Conservation (phyloP, 2,113 vertebrate species). For the Pteruthius melanotis region DNA sequence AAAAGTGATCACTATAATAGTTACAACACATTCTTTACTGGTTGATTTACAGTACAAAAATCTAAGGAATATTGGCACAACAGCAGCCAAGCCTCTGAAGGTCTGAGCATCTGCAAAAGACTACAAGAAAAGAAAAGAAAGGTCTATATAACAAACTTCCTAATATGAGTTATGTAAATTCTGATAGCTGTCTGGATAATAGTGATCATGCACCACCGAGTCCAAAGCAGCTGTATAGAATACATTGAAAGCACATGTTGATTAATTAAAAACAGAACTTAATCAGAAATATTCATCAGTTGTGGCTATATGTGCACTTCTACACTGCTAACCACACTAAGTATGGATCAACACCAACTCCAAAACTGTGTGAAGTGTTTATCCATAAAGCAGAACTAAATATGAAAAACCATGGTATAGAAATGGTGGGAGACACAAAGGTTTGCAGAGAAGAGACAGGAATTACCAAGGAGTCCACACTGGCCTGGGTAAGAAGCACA, state of each 20-base stretch:
- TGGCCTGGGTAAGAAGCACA: accelerated
- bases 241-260: background rate
- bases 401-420: background rate
- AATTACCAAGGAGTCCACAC: background rate
- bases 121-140: background rate
- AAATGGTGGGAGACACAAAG: background rate
- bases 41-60: background rate
- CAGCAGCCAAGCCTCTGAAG: background rate
- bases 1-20: background rate
- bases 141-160: background rate
- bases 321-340: background rate
- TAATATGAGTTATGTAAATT: background rate
- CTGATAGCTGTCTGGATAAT: background rate
- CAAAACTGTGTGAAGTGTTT: background rate
- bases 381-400: background rate
- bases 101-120: background rate
- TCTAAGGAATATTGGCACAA: background rate
- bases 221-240: background rate
- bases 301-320: background rate
- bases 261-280: background rate
- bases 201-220: accelerated
- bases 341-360: background rate
- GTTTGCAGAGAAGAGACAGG: background rate
- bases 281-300: background rate
- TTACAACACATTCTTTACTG: background rate